Conservation (phyloP, 1,140 invertebrate genomes). For the Zaprionus gabonicus region DNA sequence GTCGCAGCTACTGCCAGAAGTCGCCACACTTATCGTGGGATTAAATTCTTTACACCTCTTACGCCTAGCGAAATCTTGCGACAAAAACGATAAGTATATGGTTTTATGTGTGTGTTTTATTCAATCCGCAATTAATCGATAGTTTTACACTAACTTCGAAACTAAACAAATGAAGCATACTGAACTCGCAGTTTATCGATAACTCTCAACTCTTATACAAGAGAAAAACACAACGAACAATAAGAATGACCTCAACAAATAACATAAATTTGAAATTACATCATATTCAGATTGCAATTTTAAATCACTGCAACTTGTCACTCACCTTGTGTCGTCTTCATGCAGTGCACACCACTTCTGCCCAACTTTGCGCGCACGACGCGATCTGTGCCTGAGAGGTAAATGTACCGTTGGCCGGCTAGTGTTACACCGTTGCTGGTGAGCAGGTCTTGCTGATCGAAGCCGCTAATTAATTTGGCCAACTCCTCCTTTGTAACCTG, state of each 20-base stretch:
- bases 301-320: neutral
- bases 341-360: conserved; percentile 96
- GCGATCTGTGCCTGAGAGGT: conserved; percentile 95
- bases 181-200: too few relatives aligned
- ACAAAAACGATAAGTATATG: neutral
- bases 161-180: too few relatives aligned
- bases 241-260: neutral
- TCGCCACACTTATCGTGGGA: conserved; percentile 52
- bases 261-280: neutral
- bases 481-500: conserved; percentile 95
- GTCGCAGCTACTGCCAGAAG: conserved; percentile 23
- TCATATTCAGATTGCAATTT: neutral
- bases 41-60: conserved; percentile 65
- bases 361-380: conserved; percentile 96
- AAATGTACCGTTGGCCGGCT: conserved; percentile 95
- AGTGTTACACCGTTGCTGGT: conserved; percentile 94
- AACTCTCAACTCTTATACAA: too few relatives aligned
- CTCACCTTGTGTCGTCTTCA: conserved; percentile 95
- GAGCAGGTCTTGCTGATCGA: conserved; percentile 93
- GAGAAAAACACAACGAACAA: too few relatives aligned
- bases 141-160: neutral
- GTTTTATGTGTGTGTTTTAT: too few relatives aligned
- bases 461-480: conserved; percentile 93
- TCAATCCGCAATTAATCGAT: neutral
- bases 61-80: neutral